Evolutionary conservation across 2,113 vertebrate genomes (phyloP).

Genomic region (Eclectus roratus): DNA sequence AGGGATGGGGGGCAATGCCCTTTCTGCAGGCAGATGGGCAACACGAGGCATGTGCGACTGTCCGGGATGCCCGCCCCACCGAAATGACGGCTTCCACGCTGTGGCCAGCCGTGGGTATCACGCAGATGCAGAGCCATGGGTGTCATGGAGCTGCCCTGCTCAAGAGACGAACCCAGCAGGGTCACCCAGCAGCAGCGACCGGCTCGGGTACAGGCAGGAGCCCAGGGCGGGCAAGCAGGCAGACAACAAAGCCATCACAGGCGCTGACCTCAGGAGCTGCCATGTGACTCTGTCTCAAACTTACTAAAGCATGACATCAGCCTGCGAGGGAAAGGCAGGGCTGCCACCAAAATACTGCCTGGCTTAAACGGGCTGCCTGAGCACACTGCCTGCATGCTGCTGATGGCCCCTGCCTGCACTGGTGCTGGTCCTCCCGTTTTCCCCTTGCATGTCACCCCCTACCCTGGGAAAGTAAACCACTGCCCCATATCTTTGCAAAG

Average conservation of each 20-base stretch:
- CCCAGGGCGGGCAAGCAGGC: background rate
- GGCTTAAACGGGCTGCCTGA: conserved; percentile 72
- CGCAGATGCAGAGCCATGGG: background rate
- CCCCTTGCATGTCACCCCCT: rapidly evolving
- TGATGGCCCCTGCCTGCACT: background rate
- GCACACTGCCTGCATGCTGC: background rate
- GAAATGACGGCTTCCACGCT: background rate
- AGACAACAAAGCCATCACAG: conserved; percentile 43
- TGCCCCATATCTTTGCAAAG: rapidly evolving
- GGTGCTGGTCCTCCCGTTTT: background rate
- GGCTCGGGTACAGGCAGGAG: background rate
- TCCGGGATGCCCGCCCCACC: background rate
- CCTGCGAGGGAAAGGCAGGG: conserved; percentile 38
- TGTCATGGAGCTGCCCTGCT: rapidly evolving
- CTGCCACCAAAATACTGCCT: conserved; percentile 59
- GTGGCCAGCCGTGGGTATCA: rapidly evolving
- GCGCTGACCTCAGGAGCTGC: conserved; percentile 65
- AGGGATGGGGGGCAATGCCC: background rate
- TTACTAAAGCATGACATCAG: conserved; percentile 79
- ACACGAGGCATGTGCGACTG: rapidly evolving
- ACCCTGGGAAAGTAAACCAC: rapidly evolving
- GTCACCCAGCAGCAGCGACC: background rate
- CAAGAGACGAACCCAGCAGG: background rate
- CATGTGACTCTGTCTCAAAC: conserved; percentile 72
- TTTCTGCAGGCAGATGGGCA: background rate